These are phyloP conservation scores for Drosophila watanabei DNA, from an alignment of 1,140 invertebrate genomes.

Conservation along the genomic window DNA sequence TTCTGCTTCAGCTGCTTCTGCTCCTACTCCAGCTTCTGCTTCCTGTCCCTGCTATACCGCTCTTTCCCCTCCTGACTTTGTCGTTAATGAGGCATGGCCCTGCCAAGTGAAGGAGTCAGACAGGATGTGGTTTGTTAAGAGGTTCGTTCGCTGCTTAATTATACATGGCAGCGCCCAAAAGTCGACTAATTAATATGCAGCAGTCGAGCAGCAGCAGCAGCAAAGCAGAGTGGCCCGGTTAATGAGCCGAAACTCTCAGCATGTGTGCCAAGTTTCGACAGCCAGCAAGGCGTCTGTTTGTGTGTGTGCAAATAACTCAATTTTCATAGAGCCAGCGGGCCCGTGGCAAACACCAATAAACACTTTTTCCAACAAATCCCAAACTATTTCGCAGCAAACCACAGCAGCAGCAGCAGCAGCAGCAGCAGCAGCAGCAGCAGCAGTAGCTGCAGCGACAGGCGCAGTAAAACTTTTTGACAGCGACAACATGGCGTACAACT, in stretches of 20 bases:
- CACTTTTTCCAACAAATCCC: conserved; percentile 79
- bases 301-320: conserved; percentile 71
- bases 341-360: conserved; percentile 73
- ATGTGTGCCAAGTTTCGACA: conserved; percentile 76
- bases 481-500: conserved; percentile 75
- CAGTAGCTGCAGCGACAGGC: conserved; percentile 36
- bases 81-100: conserved; percentile 72
- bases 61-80: conserved; percentile 21
- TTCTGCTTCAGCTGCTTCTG: conserved; percentile 9
- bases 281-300: conserved; percentile 50
- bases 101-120: conserved; percentile 50
- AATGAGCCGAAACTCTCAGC: conserved; percentile 76
- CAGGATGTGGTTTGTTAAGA: conserved; percentile 72
- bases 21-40: conserved; percentile 5
- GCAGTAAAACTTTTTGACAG: conserved; percentile 77
- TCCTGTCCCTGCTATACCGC: neutral
- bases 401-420: conserved; percentile 38
- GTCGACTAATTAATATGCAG: conserved; percentile 82
- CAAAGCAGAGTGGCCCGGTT: conserved; percentile 56
- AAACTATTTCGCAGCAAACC: conserved; percentile 62
- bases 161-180: conserved; percentile 80
- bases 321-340: conserved; percentile 70
- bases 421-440: conserved; percentile 14
- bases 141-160: conserved; percentile 70
- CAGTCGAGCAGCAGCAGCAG: conserved; percentile 35